A percentile compares a stretch with the other conserved stretches of the same genome.
Evolutionary conservation across 2,888 invertebrate genomes (phyloP).

Genomic region (Ennomos quercinarius): DNA sequence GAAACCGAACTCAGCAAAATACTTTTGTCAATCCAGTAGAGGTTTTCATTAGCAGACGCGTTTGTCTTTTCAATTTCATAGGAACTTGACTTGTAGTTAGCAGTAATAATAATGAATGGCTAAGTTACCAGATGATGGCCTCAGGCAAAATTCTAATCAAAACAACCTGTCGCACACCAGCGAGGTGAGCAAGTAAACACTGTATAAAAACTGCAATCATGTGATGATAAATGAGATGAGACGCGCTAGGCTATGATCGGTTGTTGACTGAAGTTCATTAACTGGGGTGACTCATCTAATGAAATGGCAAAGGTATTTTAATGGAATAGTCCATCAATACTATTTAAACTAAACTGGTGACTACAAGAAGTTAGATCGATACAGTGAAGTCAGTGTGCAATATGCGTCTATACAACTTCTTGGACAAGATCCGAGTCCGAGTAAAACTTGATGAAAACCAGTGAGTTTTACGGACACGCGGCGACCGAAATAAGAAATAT

Average conservation of each 20-base stretch:
- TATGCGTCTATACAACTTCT: no score
- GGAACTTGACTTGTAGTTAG: no score
- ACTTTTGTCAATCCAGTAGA: no score
- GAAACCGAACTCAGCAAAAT: no score
- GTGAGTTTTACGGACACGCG: no score
- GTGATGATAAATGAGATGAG: slow-evolving; percentile 55
- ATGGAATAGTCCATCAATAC: slow-evolving; percentile 31
- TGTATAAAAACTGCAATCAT: slow-evolving; percentile 54
- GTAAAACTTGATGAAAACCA: no score
- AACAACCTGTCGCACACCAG: slow-evolving; percentile 48
- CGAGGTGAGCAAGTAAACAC: slow-evolving; percentile 44
- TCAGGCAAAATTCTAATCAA: slow-evolving; percentile 48
- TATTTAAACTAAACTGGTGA: neutral
- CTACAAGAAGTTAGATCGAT: neutral
- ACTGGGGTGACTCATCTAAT: slow-evolving; percentile 45
- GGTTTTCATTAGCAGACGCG: no score
- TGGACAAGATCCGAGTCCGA: no score
- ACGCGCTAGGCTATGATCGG: slow-evolving; percentile 39
- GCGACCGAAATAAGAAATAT: no score
- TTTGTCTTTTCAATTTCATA: no score
- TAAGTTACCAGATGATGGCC: slow-evolving; percentile 24
- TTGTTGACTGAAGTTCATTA: slow-evolving; percentile 48
- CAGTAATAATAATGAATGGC: slow-evolving; percentile 8
- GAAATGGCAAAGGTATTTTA: slow-evolving; percentile 35
- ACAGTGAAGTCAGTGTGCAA: neutral